Evolutionary conservation across 1,140 invertebrate genomes (phyloP).

Genomic region (Drosophila serrata): DNA sequence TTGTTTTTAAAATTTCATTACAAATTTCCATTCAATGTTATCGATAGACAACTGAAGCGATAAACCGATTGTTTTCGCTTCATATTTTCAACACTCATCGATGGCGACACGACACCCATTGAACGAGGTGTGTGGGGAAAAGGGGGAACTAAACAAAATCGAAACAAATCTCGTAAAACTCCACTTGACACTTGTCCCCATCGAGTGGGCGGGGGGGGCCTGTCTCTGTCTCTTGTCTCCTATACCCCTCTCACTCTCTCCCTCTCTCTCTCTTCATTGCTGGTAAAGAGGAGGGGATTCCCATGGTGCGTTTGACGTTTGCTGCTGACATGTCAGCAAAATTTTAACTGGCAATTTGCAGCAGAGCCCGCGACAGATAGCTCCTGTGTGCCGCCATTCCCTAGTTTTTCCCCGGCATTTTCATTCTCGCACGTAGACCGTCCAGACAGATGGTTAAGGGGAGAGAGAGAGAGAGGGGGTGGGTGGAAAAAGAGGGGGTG

Average conservation of each 20-base stretch:
- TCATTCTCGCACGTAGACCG: conserved; percentile 31
- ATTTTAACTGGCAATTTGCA: conserved; percentile 81
- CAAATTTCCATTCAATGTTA: not conserved
- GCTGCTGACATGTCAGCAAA: conserved; percentile 75
- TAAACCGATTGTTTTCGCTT: conserved; percentile 21
- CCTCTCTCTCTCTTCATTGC: not conserved
- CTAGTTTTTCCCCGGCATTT: conserved; percentile 19
- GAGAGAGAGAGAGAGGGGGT: not conserved
- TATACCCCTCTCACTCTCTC: not conserved
- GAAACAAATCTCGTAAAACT: conserved; percentile 52
- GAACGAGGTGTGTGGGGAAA: not conserved
- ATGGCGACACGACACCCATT: conserved; percentile 24
- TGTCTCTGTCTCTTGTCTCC: not conserved
- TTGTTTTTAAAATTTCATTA: not conserved
- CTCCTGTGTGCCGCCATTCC: conserved; percentile 20
- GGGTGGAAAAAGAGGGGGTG: not conserved
- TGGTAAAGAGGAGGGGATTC: conserved; percentile 5
- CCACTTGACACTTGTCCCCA: conserved; percentile 48
- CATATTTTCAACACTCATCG: conserved; percentile 28
- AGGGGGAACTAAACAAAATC: conserved; percentile 25
- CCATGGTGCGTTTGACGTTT: conserved; percentile 58
- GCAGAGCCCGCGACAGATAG: conserved; percentile 54
- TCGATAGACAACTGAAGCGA: conserved; percentile 27
- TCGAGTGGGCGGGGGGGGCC: conserved; percentile 10
- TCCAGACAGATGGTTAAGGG: conserved; percentile 32